These are phyloP conservation scores for Nibea coibor DNA, from an alignment of 2,113 vertebrate genomes.

Conservation along the genomic window DNA sequence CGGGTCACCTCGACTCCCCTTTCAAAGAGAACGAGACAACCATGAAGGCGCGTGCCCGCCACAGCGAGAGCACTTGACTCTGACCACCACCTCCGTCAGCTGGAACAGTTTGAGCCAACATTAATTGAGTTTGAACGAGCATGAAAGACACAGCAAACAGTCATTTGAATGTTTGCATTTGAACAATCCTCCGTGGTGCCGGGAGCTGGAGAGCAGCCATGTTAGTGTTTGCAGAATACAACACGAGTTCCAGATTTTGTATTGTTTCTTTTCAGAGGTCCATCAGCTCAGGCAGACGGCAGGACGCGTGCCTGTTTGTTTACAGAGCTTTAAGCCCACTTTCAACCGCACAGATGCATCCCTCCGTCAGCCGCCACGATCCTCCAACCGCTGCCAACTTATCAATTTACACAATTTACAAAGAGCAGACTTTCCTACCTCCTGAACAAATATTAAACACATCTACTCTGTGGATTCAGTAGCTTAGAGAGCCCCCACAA, in stretches of 20 bases:
- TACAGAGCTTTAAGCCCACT: constrained; percentile 86
- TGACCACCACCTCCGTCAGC: constrained; percentile 34
- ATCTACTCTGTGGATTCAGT: constrained; percentile 59
- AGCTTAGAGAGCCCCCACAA: constrained; percentile 75
- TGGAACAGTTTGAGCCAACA: constrained; percentile 35
- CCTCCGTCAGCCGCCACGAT: constrained; percentile 66
- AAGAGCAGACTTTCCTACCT: constrained; percentile 74
- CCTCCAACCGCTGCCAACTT: constrained; percentile 80
- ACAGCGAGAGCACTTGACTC: constrained; percentile 34
- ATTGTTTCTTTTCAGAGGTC: constrained; percentile 70
- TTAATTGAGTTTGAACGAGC: constrained; percentile 63
- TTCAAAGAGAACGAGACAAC: constrained; percentile 41
- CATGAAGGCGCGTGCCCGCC: constrained; percentile 23
- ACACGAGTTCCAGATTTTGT: constrained; percentile 65
- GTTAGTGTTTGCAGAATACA: constrained; percentile 69
- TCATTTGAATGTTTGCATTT: constrained; percentile 59
- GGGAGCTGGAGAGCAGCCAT: constrained; percentile 54
- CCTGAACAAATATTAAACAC: constrained; percentile 75
- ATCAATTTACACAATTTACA: constrained; percentile 82
- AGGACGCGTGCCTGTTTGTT: constrained; percentile 86
- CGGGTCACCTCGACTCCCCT: constrained; percentile 58
- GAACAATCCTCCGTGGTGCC: constrained; percentile 22
- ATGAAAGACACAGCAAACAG: constrained; percentile 53
- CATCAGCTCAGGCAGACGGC: constrained; percentile 78
- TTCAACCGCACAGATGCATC: constrained; percentile 78